Evolutionary conservation across 2,113 vertebrate genomes (phyloP).

Genomic region (Indicator maculatus): DNA sequence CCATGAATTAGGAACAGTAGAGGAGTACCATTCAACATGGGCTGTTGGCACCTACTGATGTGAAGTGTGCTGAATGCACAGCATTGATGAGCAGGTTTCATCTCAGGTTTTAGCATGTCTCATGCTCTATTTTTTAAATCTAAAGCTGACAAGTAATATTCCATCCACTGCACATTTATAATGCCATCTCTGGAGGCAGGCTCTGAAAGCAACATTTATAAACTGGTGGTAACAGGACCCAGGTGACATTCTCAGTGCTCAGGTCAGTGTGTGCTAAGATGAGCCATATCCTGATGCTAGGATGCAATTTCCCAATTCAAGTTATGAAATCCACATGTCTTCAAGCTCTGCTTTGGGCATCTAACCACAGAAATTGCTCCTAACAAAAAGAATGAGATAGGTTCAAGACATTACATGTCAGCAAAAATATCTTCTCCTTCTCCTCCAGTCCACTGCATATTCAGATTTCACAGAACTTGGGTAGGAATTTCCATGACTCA

Average conservation of each 20-base stretch:
- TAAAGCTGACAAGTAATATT: slow-evolving; percentile 27
- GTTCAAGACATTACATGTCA: slow-evolving; percentile 60
- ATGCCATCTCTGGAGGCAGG: neutral
- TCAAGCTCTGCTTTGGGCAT: slow-evolving; percentile 9
- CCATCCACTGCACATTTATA: neutral
- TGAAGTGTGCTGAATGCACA: neutral
- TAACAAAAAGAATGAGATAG: slow-evolving; percentile 19
- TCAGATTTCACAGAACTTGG: slow-evolving; percentile 58
- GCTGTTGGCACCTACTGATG: neutral
- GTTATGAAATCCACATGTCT: neutral
- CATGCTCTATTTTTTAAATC: neutral
- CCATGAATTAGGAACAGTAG: neutral
- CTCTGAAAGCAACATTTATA: slow-evolving; percentile 8
- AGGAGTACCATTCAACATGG: neutral
- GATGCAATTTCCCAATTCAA: slow-evolving; percentile 6
- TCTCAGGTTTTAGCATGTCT: neutral
- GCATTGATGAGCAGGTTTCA: neutral
- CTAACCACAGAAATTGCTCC: slow-evolving; percentile 34
- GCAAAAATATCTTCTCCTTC: slow-evolving; percentile 38
- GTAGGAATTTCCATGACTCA: slow-evolving; percentile 63
- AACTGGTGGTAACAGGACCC: slow-evolving; percentile 5
- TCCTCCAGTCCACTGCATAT: neutral
- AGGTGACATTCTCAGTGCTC: neutral
- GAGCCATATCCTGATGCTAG: neutral
- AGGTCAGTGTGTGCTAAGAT: neutral